Conservation (phyloP, 2,113 vertebrate genomes). For the rat (Rattus norvegicus) region DNA sequence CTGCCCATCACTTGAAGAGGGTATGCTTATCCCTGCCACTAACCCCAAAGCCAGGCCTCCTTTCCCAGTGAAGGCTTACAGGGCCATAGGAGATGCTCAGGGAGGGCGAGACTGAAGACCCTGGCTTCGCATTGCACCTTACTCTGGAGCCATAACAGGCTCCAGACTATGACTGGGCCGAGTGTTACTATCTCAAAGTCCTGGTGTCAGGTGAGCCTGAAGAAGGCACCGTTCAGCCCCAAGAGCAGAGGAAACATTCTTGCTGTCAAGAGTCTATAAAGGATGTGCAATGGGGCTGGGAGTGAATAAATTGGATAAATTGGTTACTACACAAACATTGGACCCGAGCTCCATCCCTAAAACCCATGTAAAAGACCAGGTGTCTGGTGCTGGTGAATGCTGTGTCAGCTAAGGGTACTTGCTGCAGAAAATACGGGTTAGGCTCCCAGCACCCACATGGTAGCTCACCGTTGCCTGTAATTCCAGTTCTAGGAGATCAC, state of each 20-base stretch:
- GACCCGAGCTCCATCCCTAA: not conserved
- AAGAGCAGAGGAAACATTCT: accelerated
- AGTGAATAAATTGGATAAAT: not conserved
- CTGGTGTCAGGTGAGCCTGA: not conserved
- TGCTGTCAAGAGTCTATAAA: accelerated
- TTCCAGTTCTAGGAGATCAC: not conserved
- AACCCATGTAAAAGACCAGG: not conserved
- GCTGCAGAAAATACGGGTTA: not conserved
- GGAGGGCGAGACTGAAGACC: no score
- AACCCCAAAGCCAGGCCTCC: not conserved
- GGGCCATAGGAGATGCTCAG: constrained; percentile 5
- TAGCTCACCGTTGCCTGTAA: not conserved
- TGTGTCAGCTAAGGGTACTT: not conserved
- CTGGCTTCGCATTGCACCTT: accelerated
- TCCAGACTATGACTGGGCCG: accelerated
- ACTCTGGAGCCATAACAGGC: not conserved
- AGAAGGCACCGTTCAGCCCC: not conserved
- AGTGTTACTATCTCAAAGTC: no score
- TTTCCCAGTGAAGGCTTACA: constrained; percentile 54
- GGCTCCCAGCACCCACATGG: not conserved
- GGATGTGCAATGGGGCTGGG: accelerated
- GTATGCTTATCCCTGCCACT: constrained; percentile 81
- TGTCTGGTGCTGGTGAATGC: not conserved
- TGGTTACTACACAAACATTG: not conserved
- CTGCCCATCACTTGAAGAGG: constrained; percentile 89